These are phyloP conservation scores for Ceratosolen fusciceps DNA, from an alignment of 1,140 invertebrate species.

Conservation along the genomic window DNA sequence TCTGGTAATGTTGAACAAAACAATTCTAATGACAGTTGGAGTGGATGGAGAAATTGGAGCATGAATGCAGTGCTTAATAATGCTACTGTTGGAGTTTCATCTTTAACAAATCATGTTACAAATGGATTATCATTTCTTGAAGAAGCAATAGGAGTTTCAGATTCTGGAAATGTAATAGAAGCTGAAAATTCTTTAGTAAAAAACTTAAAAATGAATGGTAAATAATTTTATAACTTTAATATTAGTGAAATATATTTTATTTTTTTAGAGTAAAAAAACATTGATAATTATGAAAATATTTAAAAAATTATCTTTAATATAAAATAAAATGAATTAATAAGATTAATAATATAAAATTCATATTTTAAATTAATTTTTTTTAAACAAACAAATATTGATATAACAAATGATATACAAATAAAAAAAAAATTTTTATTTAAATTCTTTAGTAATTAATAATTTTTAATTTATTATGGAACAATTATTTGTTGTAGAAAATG, in stretches of 20 bases:
- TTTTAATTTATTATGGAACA: not conserved
- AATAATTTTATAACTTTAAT: constrained; percentile 4
- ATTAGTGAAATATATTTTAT: not conserved
- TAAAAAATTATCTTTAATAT: too few species aligned
- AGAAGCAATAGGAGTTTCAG: constrained; percentile 81
- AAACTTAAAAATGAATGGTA: constrained; percentile 49
- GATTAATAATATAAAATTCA: too few species aligned
- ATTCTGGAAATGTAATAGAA: constrained; percentile 81
- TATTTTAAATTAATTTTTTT: too few species aligned
- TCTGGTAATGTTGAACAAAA: constrained; percentile 46
- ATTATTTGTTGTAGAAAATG: constrained; percentile 50
- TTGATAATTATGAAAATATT: not conserved
- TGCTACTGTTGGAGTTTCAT: constrained; percentile 80
- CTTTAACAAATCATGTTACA: constrained; percentile 83
- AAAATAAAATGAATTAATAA: too few species aligned
- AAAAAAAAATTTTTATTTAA: too few species aligned
- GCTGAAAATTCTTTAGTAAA: constrained; percentile 58
- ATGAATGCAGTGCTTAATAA: constrained; percentile 81
- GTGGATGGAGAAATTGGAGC: constrained; percentile 77
- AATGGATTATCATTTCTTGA: constrained; percentile 84
- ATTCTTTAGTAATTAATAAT: not conserved
- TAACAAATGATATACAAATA: too few species aligned
- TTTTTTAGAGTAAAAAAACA: not conserved
- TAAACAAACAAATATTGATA: too few species aligned
- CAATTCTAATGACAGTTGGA: constrained; percentile 67